Conservation (phyloP, 2,888 invertebrate species). For the Lampropteryx suffumata region DNA sequence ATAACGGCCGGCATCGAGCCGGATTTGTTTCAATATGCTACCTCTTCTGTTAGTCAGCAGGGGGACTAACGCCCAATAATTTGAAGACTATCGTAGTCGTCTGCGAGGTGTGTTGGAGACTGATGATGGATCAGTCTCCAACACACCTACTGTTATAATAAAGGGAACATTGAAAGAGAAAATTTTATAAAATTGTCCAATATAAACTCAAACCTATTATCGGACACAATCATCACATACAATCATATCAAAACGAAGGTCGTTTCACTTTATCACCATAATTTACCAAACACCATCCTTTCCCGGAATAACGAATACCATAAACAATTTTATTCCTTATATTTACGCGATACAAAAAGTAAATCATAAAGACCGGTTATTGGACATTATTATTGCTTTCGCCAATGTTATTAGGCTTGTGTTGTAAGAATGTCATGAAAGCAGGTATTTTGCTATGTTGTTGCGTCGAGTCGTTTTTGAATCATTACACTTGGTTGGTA, state of each 20-base stretch:
- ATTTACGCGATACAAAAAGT: conserved; percentile 56
- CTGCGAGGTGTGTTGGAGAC: too few relatives aligned
- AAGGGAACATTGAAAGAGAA: too few relatives aligned
- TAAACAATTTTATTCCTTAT: conserved; percentile 64
- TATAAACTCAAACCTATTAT: too few relatives aligned
- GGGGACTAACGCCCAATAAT: too few relatives aligned
- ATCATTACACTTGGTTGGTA: too few relatives aligned
- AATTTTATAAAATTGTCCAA: too few relatives aligned
- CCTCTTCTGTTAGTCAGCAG: too few relatives aligned
- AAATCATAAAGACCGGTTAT: conserved; percentile 72
- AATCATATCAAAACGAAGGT: conserved; percentile 18
- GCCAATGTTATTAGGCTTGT: conserved; percentile 57
- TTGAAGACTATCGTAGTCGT: too few relatives aligned
- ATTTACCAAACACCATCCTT: conserved; percentile 31
- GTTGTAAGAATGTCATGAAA: conserved; percentile 34
- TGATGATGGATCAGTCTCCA: too few relatives aligned
- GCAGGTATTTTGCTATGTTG: not conserved
- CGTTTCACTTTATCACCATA: conserved; percentile 37
- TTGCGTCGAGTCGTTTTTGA: not conserved
- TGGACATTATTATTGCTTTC: conserved; percentile 69
- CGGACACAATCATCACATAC: not conserved
- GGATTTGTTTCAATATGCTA: too few relatives aligned
- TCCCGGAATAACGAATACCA: conserved; percentile 36
- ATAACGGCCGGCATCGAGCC: too few relatives aligned
- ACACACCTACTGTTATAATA: too few relatives aligned